Conservation (phyloP, 2,113 vertebrate genomes). For the Gymnobelideus leadbeateri region DNA sequence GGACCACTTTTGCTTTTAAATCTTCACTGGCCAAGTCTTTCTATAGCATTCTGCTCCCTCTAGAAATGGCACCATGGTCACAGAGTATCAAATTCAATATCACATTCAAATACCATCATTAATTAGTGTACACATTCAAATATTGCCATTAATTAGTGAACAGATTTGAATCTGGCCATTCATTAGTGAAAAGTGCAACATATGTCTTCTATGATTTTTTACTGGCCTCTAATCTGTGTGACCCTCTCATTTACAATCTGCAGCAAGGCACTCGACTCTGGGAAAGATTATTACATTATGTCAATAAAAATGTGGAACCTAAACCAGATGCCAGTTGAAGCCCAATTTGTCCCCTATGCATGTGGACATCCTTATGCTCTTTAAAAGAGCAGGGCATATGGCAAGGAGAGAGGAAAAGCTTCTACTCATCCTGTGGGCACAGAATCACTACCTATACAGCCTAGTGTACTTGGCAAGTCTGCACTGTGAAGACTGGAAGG, state of each 20-base stretch:
- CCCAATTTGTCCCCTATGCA: slow-evolving; percentile 59
- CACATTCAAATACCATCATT: slow-evolving; percentile 68
- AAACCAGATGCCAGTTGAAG: slow-evolving; percentile 70
- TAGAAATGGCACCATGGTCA: slow-evolving; percentile 36
- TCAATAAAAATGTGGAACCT: slow-evolving; percentile 64
- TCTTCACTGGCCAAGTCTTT: slow-evolving; percentile 14
- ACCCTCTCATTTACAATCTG: slow-evolving; percentile 75
- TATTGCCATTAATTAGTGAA: slow-evolving; percentile 70
- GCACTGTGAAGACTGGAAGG: background rate
- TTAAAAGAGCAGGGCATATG: background rate
- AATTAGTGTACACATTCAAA: slow-evolving; percentile 68
- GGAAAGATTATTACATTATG: slow-evolving; percentile 39
- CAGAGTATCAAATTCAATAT: slow-evolving; percentile 57
- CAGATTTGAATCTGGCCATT: slow-evolving; percentile 64
- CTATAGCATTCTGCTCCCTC: slow-evolving; percentile 47
- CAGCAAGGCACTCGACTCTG: slow-evolving; percentile 66
- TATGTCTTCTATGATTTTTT: slow-evolving; percentile 72
- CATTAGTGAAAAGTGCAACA: slow-evolving; percentile 71
- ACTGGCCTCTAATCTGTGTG: slow-evolving; percentile 66
- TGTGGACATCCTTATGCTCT: slow-evolving; percentile 39
- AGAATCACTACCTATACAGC: background rate
- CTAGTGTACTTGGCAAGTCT: background rate
- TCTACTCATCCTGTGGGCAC: slow-evolving; percentile 22
- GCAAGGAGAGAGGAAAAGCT: background rate
- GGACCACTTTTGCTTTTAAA: background rate